A percentile compares a stretch with the other conserved stretches of the same genome.
phyloP scores from a whole-genome alignment of 2,113 vertebrate genomes.

The Leucopsar rothschildi region DNA sequence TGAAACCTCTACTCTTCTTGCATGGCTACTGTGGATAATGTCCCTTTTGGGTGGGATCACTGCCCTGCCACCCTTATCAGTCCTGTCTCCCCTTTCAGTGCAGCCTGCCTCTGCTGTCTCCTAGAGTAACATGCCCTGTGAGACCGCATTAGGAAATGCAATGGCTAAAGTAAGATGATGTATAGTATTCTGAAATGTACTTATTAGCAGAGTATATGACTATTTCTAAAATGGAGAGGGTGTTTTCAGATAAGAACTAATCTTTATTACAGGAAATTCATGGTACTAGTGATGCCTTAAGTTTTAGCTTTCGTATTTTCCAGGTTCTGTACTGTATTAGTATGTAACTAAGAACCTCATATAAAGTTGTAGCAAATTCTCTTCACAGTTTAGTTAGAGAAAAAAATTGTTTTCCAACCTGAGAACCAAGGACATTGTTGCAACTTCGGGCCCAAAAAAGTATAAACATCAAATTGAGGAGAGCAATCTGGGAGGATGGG shows the following conservation, averaged over 20 bases:
- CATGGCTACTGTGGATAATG: rapidly evolving
- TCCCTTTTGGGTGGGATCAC: not conserved
- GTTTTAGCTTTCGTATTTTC: too few species aligned
- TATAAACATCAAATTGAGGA: too few species aligned
- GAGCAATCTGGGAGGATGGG: too few species aligned
- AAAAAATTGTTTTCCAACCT: too few species aligned
- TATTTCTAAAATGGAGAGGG: not conserved
- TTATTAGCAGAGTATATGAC: not conserved
- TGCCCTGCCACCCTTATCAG: not conserved
- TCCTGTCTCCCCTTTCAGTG: not conserved
- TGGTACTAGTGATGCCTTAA: not conserved
- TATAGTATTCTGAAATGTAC: not conserved
- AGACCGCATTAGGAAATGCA: not conserved
- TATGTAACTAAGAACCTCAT: too few species aligned
- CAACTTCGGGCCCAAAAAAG: too few species aligned
- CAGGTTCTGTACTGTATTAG: too few species aligned
- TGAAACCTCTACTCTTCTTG: not conserved
- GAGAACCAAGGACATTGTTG: too few species aligned
- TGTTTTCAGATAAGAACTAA: not conserved
- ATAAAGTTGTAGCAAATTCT: too few species aligned
- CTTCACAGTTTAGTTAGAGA: too few species aligned
- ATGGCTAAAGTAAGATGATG: not conserved
- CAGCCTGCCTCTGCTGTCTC: not conserved
- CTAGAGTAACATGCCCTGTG: not conserved
- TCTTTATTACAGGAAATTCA: not conserved